A percentile compares a stretch with the other conserved stretches of the same genome.
Conservation (phyloP, 2,797 vertebrate species). For the Remorina albescens region DNA sequence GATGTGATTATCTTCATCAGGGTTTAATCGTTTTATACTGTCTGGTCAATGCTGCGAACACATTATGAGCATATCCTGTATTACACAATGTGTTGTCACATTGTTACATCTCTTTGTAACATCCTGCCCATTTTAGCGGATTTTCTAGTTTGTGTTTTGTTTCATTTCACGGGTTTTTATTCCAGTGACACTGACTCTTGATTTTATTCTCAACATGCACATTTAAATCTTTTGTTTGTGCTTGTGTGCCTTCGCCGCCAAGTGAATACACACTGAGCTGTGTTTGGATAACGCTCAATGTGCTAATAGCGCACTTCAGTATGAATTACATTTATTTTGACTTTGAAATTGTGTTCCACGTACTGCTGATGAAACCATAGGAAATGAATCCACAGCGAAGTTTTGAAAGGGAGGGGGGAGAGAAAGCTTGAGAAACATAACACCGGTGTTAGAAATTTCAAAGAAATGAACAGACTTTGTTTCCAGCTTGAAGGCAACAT, state of each 20-base stretch:
- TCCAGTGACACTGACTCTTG: neutral
- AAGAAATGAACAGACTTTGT: neutral
- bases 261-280: constrained; percentile 1
- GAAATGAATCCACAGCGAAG: neutral
- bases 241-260: constrained; percentile 1
- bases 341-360: neutral
- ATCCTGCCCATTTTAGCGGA: neutral
- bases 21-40: neutral
- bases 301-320: neutral
- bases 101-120: neutral
- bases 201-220: constrained; percentile 8
- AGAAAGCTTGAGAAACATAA: neutral
- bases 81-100: neutral
- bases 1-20: neutral
- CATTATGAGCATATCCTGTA: neutral
- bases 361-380: neutral
- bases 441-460: neutral
- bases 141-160: neutral
- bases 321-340: neutral
- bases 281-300: neutral
- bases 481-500: neutral
- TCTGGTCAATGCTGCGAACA: neutral
- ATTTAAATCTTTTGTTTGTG: neutral
- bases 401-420: neutral
- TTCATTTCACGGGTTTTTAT: neutral